Evolutionary conservation across 2,797 vertebrate species (phyloP).

Genomic region (Pseudomugil gertrudae): DNA sequence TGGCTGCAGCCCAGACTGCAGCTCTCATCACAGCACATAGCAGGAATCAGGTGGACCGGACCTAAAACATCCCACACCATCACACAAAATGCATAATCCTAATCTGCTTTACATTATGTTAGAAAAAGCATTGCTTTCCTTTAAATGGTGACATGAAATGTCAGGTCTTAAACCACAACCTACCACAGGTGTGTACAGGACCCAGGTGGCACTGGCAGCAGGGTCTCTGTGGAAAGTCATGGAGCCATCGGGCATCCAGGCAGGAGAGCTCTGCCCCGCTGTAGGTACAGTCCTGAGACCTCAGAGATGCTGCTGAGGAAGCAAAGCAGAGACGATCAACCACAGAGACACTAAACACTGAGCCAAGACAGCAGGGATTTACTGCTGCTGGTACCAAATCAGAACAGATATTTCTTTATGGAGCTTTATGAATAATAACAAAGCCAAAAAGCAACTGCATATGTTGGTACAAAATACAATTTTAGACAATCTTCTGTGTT

Average conservation of each 20-base stretch:
- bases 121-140: not conserved
- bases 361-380: not conserved
- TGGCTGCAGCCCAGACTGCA: conserved; percentile 80
- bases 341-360: not conserved
- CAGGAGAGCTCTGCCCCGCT: conserved; percentile 90
- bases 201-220: conserved; percentile 88
- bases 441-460: not conserved
- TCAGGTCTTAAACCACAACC: conserved; percentile 45
- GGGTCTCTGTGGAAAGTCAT: conserved; percentile 79
- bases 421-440: not conserved
- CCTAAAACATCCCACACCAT: conserved; percentile 75
- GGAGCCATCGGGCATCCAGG: conserved; percentile 85
- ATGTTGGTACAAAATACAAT: not conserved
- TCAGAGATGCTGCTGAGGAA: conserved; percentile 80
- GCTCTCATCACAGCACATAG: conserved; percentile 88
- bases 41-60: conserved; percentile 89
- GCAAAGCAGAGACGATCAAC: conserved; percentile 2
- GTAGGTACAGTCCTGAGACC: conserved; percentile 88
- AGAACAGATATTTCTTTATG: not conserved
- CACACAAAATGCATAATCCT: not conserved
- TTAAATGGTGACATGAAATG: not conserved
- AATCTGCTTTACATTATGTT: no score
- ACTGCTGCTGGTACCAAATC: not conserved
- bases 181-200: conserved; percentile 86
- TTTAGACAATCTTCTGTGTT: not conserved